Conservation (phyloP, 2,888 invertebrate genomes). For the Clepsis dumicolana region DNA sequence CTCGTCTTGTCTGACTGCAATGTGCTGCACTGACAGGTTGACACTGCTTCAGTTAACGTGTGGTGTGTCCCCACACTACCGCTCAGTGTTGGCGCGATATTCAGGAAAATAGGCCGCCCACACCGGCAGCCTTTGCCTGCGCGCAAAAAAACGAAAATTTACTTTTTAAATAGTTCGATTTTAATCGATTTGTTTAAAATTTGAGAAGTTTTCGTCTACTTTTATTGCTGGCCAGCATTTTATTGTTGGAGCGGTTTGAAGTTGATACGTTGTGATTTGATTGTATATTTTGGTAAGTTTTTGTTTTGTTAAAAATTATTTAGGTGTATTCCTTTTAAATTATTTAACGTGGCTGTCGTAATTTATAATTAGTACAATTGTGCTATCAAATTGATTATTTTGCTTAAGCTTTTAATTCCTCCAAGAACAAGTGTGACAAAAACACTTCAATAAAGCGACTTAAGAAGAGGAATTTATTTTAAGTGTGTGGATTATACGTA, state of each 20-base stretch:
- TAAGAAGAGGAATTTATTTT: background rate
- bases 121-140: conserved; percentile 59
- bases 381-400: no score
- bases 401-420: background rate
- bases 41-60: conserved; percentile 51
- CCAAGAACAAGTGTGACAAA: background rate
- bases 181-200: conserved; percentile 31
- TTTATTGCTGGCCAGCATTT: conserved; percentile 15
- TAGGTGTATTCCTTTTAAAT: background rate
- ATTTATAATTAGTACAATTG: background rate
- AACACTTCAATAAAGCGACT: conserved; percentile 4
- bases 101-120: conserved; percentile 75
- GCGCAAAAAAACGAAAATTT: conserved; percentile 63
- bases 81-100: conserved; percentile 66
- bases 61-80: conserved; percentile 51
- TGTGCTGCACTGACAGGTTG: background rate
- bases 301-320: background rate
- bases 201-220: conserved; percentile 13
- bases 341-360: background rate
- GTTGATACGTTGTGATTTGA: background rate
- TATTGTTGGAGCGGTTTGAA: conserved; percentile 2
- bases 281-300: conserved; percentile 34
- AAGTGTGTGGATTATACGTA: background rate
- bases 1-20: background rate
- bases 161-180: conserved; percentile 52